Evolutionary conservation across 2,797 vertebrate species (phyloP).

Genomic region (Limosa lapponica): DNA sequence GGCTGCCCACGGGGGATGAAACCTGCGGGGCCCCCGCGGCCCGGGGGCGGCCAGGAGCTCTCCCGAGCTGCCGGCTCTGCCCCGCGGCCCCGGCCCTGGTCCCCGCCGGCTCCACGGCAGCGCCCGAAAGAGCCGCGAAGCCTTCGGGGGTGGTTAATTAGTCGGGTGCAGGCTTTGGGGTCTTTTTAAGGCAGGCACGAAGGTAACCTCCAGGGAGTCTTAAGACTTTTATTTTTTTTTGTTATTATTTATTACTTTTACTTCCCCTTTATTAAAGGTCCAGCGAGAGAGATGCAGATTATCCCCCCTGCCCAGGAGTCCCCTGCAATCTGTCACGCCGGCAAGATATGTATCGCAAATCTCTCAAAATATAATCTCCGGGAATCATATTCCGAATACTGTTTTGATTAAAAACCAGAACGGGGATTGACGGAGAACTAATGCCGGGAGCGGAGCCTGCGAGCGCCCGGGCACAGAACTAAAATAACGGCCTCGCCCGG

Average conservation of each 20-base stretch:
- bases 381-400: slow-evolving; percentile 86
- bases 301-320: slow-evolving; percentile 74
- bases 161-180: neutral
- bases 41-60: neutral
- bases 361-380: slow-evolving; percentile 85
- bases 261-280: slow-evolving; percentile 80
- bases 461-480: neutral
- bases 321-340: slow-evolving; percentile 79
- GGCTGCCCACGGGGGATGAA: neutral
- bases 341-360: slow-evolving; percentile 82
- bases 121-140: neutral
- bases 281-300: slow-evolving; percentile 78
- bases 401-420: slow-evolving; percentile 86
- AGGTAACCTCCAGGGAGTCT: slow-evolving; percentile 47
- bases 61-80: neutral
- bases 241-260: slow-evolving; percentile 25
- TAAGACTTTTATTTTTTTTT: slow-evolving; percentile 47
- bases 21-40: neutral
- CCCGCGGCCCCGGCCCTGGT: neutral
- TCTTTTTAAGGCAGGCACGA: slow-evolving; percentile 10
- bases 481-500: neutral
- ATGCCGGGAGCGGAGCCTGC: slow-evolving; percentile 39
- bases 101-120: neutral
- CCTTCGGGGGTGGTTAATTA: neutral
- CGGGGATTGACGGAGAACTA: slow-evolving; percentile 70